These are phyloP conservation scores for Ophiodon elongatus DNA, from an alignment of 2,113 vertebrate genomes.

Conservation along the genomic window DNA sequence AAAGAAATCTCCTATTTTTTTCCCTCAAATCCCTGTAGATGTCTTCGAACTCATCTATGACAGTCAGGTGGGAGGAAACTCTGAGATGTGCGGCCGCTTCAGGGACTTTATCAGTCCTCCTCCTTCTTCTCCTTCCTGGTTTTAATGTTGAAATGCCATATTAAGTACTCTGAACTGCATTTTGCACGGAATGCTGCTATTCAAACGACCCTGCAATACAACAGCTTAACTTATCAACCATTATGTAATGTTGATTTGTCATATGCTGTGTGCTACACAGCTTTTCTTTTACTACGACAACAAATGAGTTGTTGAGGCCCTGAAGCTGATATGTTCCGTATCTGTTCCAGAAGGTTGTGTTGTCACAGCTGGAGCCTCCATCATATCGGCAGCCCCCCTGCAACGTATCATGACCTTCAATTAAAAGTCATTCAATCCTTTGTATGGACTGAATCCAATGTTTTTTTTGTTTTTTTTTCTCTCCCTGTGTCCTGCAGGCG, in stretches of 20 bases:
- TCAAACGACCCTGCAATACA: neutral
- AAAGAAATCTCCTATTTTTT: neutral
- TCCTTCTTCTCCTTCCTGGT: neutral
- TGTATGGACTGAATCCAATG: neutral
- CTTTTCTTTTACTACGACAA: neutral
- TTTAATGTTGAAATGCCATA: neutral
- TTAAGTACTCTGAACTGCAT: neutral
- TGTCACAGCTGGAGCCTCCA: neutral
- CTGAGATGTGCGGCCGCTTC: neutral
- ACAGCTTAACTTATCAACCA: neutral
- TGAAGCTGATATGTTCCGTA: neutral
- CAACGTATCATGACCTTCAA: constrained; percentile 29
- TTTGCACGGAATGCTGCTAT: neutral
- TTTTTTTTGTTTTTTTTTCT: no score
- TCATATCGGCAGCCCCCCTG: neutral
- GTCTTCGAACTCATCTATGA: neutral
- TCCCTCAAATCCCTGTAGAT: neutral
- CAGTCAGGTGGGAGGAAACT: neutral
- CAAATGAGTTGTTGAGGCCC: neutral
- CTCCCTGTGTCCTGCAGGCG: neutral
- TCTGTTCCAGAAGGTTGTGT: constrained; percentile 7
- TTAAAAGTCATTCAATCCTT: constrained; percentile 45
- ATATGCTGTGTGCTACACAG: neutral
- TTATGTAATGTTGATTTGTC: neutral
- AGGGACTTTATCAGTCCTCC: neutral